Base-by-base conservation (phyloP, 2,113 vertebrate species). In the Cottus gobio region DNA sequence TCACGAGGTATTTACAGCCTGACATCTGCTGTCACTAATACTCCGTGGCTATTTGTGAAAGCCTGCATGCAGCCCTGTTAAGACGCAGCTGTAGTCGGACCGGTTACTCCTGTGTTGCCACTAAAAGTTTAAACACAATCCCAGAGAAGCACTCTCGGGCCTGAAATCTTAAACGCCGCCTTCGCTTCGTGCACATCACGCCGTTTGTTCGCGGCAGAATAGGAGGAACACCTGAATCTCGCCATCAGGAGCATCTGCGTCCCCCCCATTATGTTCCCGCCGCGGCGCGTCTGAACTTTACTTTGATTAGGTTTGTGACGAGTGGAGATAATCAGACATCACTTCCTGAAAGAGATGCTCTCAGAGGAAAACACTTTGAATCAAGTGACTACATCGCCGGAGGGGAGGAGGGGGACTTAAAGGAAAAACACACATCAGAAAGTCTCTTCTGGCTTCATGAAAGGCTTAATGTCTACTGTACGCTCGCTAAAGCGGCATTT, bases 321-420 rank as follows among this genome's bases (percentile, higher is more conserved):
- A 58, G 52, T 63, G 13, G 67, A 85, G 76, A 77, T 88, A 84
- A 89, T 88, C 77, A 72, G 54, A n/a, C 50, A 65, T 74, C 50
- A 16, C 62, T 78, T 83, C 71, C 58, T 82, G 77, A 84, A 75
- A 86, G 73, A 66, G 76, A 34, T 46, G 44, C 81, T 79, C 75
- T 65, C 61, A 11, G 78, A 66, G 77, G 71, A 82, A 75, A 79
- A 77, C 58, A 62, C 77, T 85, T 85, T 89, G 80, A 85, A 88
- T 88, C 11, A n/a, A 84, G 68, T 83, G 73, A 79, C 81, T 87
- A 44, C 69, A 75, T 84, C 77, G 58, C 50, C 71, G 9, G 9
- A 6, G 5, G 37, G 56, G 79, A 69, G 79, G 77, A 77, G 79
- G 7, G 1, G 37, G 75, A 80, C 78, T 88, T 80, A 75, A 75